Evolutionary conservation across 1,140 invertebrate genomes (phyloP).

Genomic region (Rhysida immarginata): DNA sequence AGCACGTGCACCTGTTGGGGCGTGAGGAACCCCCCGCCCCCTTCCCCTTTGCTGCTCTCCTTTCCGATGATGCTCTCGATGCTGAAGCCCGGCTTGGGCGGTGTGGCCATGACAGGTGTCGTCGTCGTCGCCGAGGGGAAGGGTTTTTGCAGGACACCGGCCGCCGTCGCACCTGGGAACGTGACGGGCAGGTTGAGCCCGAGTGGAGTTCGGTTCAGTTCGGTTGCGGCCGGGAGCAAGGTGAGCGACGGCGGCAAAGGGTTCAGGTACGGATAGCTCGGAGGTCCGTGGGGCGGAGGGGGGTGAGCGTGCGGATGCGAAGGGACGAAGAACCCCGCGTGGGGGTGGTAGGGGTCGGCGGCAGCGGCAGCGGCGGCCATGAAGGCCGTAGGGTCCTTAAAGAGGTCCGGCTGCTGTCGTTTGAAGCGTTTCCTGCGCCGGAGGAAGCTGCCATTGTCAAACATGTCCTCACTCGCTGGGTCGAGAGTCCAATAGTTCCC

Average conservation of each 20-base stretch:
- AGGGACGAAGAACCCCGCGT: background rate
- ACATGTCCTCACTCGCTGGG: constrained; percentile 95
- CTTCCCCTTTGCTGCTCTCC: background rate
- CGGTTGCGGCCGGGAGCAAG: background rate
- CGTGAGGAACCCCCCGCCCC: background rate
- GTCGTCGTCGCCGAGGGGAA: background rate
- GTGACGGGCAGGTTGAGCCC: background rate
- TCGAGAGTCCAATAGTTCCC: constrained; percentile 99
- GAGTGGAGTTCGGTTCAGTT: background rate
- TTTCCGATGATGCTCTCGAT: constrained; percentile 6
- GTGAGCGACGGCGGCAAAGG: background rate
- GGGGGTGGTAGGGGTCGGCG: constrained; percentile 5
- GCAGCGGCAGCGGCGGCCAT: background rate
- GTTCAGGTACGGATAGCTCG: background rate
- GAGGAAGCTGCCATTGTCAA: constrained; percentile 96
- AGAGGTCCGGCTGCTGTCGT: constrained; percentile 43
- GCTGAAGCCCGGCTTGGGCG: background rate
- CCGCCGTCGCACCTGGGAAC: background rate
- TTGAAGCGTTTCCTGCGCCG: constrained; percentile 89
- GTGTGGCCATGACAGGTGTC: background rate
- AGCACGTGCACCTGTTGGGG: background rate
- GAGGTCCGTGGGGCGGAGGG: background rate
- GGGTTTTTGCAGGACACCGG: background rate
- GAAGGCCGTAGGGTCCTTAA: constrained; percentile 15
- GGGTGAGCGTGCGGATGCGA: background rate